A percentile compares a stretch with the other conserved stretches of the same genome.
Evolutionary conservation across 2,888 invertebrate species (phyloP).

Genomic region (Microctonus hyperodae): DNA sequence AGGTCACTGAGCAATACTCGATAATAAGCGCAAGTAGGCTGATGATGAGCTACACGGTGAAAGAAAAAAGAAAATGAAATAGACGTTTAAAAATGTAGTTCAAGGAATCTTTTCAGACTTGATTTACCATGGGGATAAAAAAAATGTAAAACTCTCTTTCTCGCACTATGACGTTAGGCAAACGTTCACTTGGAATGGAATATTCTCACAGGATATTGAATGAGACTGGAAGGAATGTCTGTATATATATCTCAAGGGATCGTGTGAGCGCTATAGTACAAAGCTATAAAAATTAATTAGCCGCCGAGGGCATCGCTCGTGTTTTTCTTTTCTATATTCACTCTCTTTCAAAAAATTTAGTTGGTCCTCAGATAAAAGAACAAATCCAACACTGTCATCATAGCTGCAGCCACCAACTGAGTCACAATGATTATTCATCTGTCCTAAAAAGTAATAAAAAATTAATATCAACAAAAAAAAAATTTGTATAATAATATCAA

Average conservation of each 20-base stretch:
- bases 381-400: conserved; percentile 3
- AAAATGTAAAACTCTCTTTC: neutral
- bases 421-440: too few species aligned
- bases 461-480: neutral
- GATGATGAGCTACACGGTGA: neutral
- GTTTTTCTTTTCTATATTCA: too few species aligned
- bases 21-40: neutral
- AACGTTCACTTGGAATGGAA: neutral
- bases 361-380: neutral
- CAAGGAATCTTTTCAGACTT: neutral
- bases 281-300: conserved; percentile 56
- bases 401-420: neutral
- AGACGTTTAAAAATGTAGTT: neutral
- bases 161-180: neutral
- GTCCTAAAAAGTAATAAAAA: too few species aligned
- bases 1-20: neutral
- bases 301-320: conserved; percentile 25
- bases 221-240: neutral
- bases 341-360: too few species aligned
- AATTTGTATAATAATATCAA: neutral
- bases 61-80: neutral
- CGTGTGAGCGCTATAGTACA: neutral
- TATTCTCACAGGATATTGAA: neutral
- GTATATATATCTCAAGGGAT: neutral
- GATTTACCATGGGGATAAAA: neutral